phyloP scores from a whole-genome alignment of 2,797 vertebrate genomes.

The Channa striata region DNA sequence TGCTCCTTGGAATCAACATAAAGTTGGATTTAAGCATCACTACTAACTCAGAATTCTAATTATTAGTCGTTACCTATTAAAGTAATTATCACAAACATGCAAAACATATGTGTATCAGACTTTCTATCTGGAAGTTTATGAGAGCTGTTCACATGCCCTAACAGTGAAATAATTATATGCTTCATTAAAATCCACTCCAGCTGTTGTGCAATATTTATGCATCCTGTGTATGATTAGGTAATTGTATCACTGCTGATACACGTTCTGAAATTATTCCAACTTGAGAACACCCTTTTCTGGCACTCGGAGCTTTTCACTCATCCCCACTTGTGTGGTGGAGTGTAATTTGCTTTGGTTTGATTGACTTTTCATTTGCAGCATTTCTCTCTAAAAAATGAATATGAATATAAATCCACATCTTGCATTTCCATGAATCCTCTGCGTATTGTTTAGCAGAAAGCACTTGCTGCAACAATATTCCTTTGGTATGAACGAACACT shows the following conservation, averaged over 20 bases:
- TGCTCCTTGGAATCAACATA: not conserved
- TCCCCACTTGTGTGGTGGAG: too few relatives aligned
- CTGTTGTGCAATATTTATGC: not conserved
- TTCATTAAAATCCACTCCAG: not conserved
- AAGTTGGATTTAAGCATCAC: not conserved
- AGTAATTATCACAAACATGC: conserved; percentile 6
- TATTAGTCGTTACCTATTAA: not conserved
- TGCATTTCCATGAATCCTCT: conserved; percentile 29
- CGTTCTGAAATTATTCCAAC: too few relatives aligned
- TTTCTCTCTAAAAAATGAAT: too few relatives aligned
- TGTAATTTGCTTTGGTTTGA: not conserved
- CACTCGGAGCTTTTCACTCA: too few relatives aligned
- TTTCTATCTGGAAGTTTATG: conserved; percentile 1
- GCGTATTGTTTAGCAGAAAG: conserved; percentile 7
- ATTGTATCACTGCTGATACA: not conserved
- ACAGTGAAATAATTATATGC: not conserved
- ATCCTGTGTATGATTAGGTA: too few relatives aligned
- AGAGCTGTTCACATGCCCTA: not conserved
- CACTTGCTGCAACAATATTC: conserved; percentile 40
- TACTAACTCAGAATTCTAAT: not conserved
- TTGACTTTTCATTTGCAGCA: conserved; percentile 2
- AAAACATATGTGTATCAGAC: conserved; percentile 1
- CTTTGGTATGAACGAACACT: conserved; percentile 33
- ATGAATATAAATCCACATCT: conserved; percentile 24
- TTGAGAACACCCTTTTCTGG: too few relatives aligned